Evolutionary conservation across 2,113 vertebrate genomes (phyloP), one percentile per base, ranked within the genome.

Genomic region (Isichthys henryi): DNA sequence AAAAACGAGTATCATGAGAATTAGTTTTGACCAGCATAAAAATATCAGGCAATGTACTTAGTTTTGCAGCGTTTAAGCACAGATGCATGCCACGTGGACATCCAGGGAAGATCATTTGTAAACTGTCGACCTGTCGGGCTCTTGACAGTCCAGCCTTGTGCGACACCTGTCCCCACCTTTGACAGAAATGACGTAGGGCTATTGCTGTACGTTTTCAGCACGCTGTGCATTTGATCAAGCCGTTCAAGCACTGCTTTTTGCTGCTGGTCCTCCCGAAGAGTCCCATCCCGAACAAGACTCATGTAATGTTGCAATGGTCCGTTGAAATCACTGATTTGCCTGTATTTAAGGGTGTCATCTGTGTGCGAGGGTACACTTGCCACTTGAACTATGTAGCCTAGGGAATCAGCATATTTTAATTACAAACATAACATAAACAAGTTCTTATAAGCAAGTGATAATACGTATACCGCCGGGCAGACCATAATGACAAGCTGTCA

Each of bases 151-250:
- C 74, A 39, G 13, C 35, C 17, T 39, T 19, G 13, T 43, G 31
- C 1, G 35, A 5, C 74, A 80, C 74, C 35, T 39, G 15, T 21
- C 5, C 84, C 49, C 90, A 96, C 96, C 93, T 93, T 96, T 66
- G 94, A 94, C 86, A 96, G 92, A 85, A 96, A 43, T 0, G 94
- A 94, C 0, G 90, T 90, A 0, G 92, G 92, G 0, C 93, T 91
- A 92, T 96, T 96, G 92, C 80, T 94, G 94, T 96, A 96, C n/a
- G 95, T 95, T 89, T 91, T 83, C 15, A 96, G 92, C 1, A 90
- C 93, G 88, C 93, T 94, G 85, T 94, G 95, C 88, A 96, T 91
- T 90, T 93, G 88, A 39, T 96, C 95, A 91, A 96, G 92, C 0
- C 90, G 93, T 77, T 94, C 89, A 90, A 96, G 31, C 86, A 95